A percentile compares a stretch with the other conserved stretches of the same genome.
Conservation (phyloP, 2,888 invertebrate genomes). For the Machimus atricapillus region DNA sequence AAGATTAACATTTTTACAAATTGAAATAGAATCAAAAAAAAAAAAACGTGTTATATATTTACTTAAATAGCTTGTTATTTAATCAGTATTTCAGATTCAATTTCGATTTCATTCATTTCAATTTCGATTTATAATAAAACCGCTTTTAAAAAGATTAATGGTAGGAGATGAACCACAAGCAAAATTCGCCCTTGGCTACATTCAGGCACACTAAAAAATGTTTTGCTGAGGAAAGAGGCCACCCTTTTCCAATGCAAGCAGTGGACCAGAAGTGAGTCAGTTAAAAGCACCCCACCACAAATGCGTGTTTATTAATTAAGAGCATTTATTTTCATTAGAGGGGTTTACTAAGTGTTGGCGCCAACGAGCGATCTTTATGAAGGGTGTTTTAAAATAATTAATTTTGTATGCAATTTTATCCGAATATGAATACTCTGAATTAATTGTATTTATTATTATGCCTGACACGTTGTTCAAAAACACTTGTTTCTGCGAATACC, state of each 20-base stretch:
- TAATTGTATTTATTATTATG: constrained; percentile 52
- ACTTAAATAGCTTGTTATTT: not conserved
- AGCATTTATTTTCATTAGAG: constrained; percentile 63
- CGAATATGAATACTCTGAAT: constrained; percentile 46
- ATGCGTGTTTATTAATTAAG: constrained; percentile 63
- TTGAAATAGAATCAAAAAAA: not conserved
- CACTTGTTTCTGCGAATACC: constrained; percentile 47
- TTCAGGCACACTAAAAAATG: not conserved
- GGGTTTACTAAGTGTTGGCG: constrained; percentile 53
- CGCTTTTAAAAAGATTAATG: constrained; percentile 25
- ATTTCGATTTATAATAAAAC: too few species aligned
- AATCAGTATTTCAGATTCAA: not conserved
- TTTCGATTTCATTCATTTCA: too few species aligned
- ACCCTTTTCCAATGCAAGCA: constrained; percentile 37
- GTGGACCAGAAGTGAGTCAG: constrained; percentile 46
- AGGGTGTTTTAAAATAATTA: constrained; percentile 48
- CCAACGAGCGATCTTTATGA: constrained; percentile 40
- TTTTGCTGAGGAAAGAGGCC: not conserved
- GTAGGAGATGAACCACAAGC: not conserved
- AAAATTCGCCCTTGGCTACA: not conserved
- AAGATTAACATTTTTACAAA: not conserved
- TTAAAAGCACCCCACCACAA: constrained; percentile 54
- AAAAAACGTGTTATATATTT: not conserved
- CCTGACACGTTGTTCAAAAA: constrained; percentile 50
- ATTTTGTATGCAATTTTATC: constrained; percentile 47